These are phyloP conservation scores for Erpobdella octoculata DNA, from an alignment of 2,888 invertebrate genomes.

Conservation along the genomic window DNA sequence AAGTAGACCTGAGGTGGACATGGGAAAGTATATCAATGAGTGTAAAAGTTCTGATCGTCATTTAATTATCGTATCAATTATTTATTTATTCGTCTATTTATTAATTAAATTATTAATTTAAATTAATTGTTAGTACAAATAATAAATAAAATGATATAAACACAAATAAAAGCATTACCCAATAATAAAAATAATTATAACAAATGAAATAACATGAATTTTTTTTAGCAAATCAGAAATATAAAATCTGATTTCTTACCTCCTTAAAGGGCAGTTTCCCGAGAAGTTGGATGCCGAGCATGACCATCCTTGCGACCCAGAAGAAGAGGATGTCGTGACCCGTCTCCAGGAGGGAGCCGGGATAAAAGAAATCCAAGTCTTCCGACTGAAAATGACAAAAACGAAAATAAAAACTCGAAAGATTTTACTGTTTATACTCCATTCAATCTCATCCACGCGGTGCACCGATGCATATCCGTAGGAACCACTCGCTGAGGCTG, in stretches of 20 bases:
- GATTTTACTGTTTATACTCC: no score
- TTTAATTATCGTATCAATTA: not conserved
- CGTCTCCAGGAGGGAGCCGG: constrained; percentile 82
- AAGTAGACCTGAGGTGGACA: constrained; percentile 65
- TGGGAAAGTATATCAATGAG: not conserved
- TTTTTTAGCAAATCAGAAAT: no score
- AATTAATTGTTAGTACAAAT: not conserved
- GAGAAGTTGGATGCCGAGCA: constrained; percentile 82
- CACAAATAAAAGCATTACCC: not conserved
- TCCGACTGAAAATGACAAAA: constrained; percentile 50
- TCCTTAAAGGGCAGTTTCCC: constrained; percentile 81
- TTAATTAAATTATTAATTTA: not conserved
- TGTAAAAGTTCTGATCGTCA: not conserved
- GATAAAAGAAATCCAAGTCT: constrained; percentile 75
- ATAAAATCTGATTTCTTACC: constrained; percentile 45
- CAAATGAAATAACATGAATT: not conserved
- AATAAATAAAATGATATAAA: not conserved
- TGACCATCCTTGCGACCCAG: constrained; percentile 99
- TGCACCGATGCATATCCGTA: not conserved
- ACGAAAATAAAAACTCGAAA: no score
- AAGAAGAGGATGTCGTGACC: constrained; percentile 96
- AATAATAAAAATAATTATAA: no score
- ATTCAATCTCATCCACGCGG: no score
- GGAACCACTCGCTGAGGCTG: not conserved
- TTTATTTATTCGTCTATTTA: no score